phyloP scores from a whole-genome alignment of 53 echinoderm and acorn worm species.

The Temnopleurus reevesii region DNA sequence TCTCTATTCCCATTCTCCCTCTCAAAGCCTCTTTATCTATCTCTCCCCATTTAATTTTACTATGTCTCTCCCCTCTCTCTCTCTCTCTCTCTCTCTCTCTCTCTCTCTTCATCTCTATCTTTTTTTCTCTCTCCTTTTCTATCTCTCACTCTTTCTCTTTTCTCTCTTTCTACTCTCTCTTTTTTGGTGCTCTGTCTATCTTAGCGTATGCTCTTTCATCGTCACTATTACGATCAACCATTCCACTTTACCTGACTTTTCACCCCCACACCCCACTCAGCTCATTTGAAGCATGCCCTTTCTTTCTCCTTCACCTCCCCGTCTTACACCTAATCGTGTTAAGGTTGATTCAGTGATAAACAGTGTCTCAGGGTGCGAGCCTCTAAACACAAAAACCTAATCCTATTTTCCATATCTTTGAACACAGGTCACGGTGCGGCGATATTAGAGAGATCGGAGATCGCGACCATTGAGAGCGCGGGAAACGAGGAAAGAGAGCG shows the following conservation, averaged over 20 bases:
- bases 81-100: not conserved
- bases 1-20: not conserved
- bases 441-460: constrained; percentile 15
- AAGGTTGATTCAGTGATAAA: not conserved
- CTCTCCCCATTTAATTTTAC: too few species aligned
- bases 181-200: too few species aligned
- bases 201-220: too few species aligned
- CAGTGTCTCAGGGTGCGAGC: not conserved
- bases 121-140: not conserved
- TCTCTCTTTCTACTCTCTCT: not conserved
- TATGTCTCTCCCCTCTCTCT: not conserved
- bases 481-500: not conserved
- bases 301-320: not conserved
- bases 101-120: not conserved
- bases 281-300: not conserved
- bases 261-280: not conserved
- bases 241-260: not conserved
- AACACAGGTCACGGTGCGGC: not conserved
- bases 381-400: not conserved
- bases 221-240: too few species aligned
- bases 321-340: constrained; percentile 8
- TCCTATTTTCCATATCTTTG: constrained; percentile 37
- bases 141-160: not conserved
- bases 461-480: not conserved
- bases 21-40: too few species aligned